Conservation (phyloP, 2,113 vertebrate genomes). For the Alethe castanea region DNA sequence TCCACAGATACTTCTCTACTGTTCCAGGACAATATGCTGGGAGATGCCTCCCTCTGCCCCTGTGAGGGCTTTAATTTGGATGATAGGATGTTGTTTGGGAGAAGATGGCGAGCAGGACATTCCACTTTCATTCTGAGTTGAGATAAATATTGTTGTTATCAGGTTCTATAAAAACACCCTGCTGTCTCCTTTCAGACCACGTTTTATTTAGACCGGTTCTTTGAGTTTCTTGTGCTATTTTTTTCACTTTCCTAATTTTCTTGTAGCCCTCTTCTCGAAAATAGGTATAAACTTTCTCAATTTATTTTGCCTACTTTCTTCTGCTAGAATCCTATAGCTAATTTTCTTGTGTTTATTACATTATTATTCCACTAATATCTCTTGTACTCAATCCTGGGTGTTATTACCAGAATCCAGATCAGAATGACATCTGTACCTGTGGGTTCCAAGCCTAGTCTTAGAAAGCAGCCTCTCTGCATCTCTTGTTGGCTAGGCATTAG, state of each 20-base stretch:
- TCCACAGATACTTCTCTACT: background rate
- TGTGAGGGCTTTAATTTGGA: background rate
- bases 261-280: background rate
- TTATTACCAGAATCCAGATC: background rate
- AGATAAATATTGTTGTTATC: background rate
- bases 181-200: background rate
- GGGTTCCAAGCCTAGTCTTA: background rate
- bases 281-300: background rate
- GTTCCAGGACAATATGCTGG: background rate
- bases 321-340: background rate
- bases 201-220: background rate
- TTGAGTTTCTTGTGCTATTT: background rate
- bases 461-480: background rate
- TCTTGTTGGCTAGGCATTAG: background rate
- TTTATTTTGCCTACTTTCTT: background rate
- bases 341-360: background rate
- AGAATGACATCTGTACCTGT: background rate
- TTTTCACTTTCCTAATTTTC: background rate
- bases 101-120: rapidly evolving
- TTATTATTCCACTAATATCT: background rate
- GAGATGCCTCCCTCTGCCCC: background rate
- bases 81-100: background rate
- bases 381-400: background rate
- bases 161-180: background rate
- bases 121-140: background rate